Base-by-base conservation (phyloP, 2,797 vertebrate genomes). In the Scarus forsteni region DNA sequence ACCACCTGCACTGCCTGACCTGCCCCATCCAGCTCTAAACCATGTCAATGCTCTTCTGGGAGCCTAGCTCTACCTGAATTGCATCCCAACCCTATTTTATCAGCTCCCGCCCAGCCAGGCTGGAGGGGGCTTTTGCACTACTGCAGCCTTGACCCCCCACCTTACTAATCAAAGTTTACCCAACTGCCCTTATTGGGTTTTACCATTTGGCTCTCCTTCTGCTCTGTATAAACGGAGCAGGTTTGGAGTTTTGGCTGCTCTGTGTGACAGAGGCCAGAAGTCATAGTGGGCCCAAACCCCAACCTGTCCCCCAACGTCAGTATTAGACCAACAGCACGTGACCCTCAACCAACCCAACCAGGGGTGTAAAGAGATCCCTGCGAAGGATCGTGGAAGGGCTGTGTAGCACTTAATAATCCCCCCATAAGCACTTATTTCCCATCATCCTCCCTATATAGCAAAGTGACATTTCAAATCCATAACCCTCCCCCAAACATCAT, bases 71-170 rank as follows among this genome's bases (percentile, higher is more conserved):
- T 43, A 61, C 66, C 61, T 74, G 66, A 66, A 66, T 55, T 51
- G 60, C 6, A 43, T 49, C 69, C 66, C 10, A 5, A 56, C 70
- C 18, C 51, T 60, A 34, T 62, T 11, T 43, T 34, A n/a, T 60
- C 27, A 48, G 55, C 68, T 45, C 66, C 81, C 75, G 44, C 71
- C 51, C 80, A 87, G 81, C 82, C 56, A 70, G 83, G 88, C 87
- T 90, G 84, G 73, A 78, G 71, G 79, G 85, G 83, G 84, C 70
- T 91, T 92, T 92, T 93, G 93, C 93, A 94, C 93, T 93, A 90
- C 84, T 83, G 82, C 83, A 86, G 75, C 73, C 59, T 34, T 13
- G 18, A 6, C 16, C 49, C 69, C 55, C 48, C 52, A 57, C 75
- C 51, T 46, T 16, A 46, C 27, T 45, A 19, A 35, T 70, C 52